Conservation (phyloP, 2,797 vertebrate genomes). For the Eptatretus atami region DNA sequence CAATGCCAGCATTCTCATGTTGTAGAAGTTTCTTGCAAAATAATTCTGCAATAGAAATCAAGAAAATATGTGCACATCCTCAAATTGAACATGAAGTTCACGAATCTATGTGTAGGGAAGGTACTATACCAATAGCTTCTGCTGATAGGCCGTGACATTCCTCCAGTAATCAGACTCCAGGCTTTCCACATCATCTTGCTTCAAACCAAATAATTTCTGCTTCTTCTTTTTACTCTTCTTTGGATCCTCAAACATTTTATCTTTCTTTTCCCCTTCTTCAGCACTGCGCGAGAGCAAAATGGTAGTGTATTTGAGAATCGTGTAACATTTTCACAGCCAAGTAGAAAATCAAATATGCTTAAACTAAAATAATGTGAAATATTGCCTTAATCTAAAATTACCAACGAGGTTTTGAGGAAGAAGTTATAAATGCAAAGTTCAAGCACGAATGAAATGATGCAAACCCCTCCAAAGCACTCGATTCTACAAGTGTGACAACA, state of each 20-base stretch:
- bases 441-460: no score
- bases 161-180: conserved; percentile 80
- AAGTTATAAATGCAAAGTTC: no score
- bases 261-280: conserved; percentile 31
- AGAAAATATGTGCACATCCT: conserved; percentile 4
- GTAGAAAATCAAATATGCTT: not conserved
- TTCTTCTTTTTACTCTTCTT: conserved; percentile 33
- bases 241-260: conserved; percentile 20
- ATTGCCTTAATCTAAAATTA: not conserved
- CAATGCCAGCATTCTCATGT: conserved; percentile 84
- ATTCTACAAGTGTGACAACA: no score
- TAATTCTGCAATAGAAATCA: conserved; percentile 35
- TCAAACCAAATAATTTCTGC: conserved; percentile 24
- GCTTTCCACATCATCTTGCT: conserved; percentile 40
- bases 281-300: conserved; percentile 16
- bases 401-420: no score
- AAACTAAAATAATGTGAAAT: not conserved
- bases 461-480: no score
- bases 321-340: not conserved
- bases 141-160: conserved; percentile 70
- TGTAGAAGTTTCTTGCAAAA: conserved; percentile 92
- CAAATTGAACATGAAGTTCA: not conserved
- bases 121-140: conserved; percentile 49
- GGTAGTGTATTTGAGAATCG: not conserved
- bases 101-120: not conserved